Conservation (phyloP, 2,888 invertebrate species). For the Pelosia muscerda region DNA sequence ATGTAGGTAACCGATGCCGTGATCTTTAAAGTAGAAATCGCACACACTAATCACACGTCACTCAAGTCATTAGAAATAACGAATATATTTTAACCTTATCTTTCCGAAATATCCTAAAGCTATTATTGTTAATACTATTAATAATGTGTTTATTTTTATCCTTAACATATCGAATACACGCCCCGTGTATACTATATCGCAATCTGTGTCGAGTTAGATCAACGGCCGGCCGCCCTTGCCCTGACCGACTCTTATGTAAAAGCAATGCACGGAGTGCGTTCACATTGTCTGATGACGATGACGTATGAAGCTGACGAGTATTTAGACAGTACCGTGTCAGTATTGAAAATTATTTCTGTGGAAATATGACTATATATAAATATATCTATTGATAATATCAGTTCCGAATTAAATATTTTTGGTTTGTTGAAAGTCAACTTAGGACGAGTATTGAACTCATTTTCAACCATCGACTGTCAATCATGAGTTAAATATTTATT, state of each 20-base stretch:
- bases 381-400: background rate
- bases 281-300: constrained; percentile 22
- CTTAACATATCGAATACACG: background rate
- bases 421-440: background rate
- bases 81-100: background rate
- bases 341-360: background rate
- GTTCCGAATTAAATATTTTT: background rate
- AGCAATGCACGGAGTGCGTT: constrained; percentile 47
- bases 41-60: background rate
- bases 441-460: too few species aligned
- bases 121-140: background rate
- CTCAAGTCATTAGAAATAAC: background rate
- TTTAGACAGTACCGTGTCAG: background rate
- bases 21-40: background rate
- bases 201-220: constrained; percentile 58
- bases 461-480: too few species aligned
- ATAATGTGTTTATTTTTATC: constrained; percentile 1
- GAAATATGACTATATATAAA: background rate
- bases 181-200: constrained; percentile 38
- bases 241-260: constrained; percentile 74
- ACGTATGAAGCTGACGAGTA: constrained; percentile 9
- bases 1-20: background rate
- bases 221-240: constrained; percentile 76
- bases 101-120: background rate
- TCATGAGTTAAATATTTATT: too few species aligned